Conservation (phyloP, 2,888 invertebrate species). For the Meliscaeva auricollis region DNA sequence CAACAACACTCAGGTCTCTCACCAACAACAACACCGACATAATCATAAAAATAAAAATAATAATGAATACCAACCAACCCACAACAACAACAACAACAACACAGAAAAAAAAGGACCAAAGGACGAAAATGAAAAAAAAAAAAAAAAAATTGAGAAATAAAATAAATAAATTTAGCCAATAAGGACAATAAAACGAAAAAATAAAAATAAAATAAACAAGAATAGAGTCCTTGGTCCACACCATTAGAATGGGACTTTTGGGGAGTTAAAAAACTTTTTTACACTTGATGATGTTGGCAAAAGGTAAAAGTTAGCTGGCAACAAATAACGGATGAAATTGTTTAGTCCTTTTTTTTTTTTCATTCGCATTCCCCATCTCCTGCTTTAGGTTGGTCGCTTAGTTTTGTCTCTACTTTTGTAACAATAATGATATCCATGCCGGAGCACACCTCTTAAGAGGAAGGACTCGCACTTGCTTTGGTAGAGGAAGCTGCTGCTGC, state of each 20-base stretch:
- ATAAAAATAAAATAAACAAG: conserved; percentile 22
- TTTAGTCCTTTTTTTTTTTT: conserved; percentile 61
- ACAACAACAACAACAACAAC: conserved; percentile 22
- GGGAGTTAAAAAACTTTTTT: conserved; percentile 60
- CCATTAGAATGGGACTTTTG: conserved; percentile 30
- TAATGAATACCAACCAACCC: conserved; percentile 68
- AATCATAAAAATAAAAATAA: conserved; percentile 75
- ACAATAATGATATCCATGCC: conserved; percentile 74
- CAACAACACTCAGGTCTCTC: conserved; percentile 58
- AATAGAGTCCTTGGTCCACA: conserved; percentile 31
- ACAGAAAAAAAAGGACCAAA: conserved; percentile 36
- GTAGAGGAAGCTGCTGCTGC: too few relatives aligned
- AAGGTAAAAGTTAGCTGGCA: conserved; percentile 76
- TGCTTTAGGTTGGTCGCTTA: conserved; percentile 45
- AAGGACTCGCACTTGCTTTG: conserved; percentile 37
- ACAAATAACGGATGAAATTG: conserved; percentile 76
- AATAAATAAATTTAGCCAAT: conserved; percentile 76
- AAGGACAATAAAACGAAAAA: conserved; percentile 64
- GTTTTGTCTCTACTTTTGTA: conserved; percentile 67
- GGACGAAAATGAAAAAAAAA: conserved; percentile 8
- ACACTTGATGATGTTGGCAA: conserved; percentile 75
- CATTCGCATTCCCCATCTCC: background rate
- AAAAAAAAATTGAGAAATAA: conserved; percentile 68
- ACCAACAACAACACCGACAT: conserved; percentile 36
- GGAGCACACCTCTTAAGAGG: conserved; percentile 73